Evolutionary conservation across 2,888 invertebrate species (phyloP), one percentile per base, ranked within the genome.

Genomic region (Epirrhoe tristata): DNA sequence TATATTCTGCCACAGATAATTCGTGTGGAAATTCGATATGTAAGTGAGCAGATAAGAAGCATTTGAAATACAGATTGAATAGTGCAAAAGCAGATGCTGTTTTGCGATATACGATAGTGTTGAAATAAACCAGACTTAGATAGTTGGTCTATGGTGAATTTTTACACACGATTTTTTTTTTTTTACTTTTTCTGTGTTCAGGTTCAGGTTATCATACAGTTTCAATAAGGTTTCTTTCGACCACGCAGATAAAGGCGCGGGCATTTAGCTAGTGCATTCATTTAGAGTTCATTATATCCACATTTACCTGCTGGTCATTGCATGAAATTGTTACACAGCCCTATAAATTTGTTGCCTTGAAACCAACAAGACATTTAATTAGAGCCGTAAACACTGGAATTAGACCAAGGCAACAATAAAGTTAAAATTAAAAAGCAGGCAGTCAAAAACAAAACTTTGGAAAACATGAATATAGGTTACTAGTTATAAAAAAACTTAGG

Each of bases 1-100:
- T 77, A 81, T 76, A 70, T 74, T 76, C 80, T 81, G 81, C 77
- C 80, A 67, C 70, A 63, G 70, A 70, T 66, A 75, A 76, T 62
- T 71, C 74, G 74, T 73, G 72, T 70, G 78, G 72, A 74, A 78
- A 83, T 72, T 74, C 66, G 80, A 83, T 77, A 76, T 69, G 56
- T 63, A 75, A 67, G 56, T 63, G 74, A 62, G 63, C 61, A 66
- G 69, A 68, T 70, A 69, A 69, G 31, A 43, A 63, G 63, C 63
- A 67, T 61, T 64, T 46, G 59, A 59, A 63, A 39, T 63, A 67
- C 69, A 62, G 58, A 70, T 63, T 67, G 58, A 70, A 67, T 43
- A 67, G 60, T 54, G 56, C 63, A 39, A 72, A 70, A 70, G 67
- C 64, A 74, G 70, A 66, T 58, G 59, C 58, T 61, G 71, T 63